Evolutionary conservation across 2,113 vertebrate genomes (phyloP).

Genomic region (Melanostigma gelatinosum): DNA sequence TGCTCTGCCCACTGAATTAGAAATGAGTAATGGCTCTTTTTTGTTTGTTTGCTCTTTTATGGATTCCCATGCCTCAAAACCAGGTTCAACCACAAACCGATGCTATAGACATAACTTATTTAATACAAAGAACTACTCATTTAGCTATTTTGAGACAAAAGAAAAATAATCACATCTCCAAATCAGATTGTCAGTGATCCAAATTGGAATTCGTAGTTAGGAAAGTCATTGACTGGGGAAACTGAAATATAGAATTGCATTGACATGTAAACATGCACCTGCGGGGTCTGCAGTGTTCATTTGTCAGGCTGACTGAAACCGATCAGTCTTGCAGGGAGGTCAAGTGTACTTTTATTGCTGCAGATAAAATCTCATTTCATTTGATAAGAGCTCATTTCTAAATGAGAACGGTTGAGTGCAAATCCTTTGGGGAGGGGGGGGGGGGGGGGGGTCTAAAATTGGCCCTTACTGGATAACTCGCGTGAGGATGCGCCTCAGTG

Average conservation of each 20-base stretch:
- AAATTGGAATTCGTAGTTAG: not conserved
- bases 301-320: constrained; percentile 19
- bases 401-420: constrained; percentile 11
- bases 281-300: not conserved
- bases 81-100: not conserved
- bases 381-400: constrained; percentile 36
- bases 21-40: constrained; percentile 41
- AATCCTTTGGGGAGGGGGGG: not conserved
- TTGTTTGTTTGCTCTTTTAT: not conserved
- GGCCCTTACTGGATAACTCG: not conserved
- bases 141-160: not conserved
- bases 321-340: constrained; percentile 16
- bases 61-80: constrained; percentile 3
- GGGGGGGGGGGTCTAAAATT: not conserved
- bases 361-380: constrained; percentile 35
- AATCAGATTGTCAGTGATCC: not conserved
- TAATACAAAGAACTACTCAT: not conserved
- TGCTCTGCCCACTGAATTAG: constrained; percentile 35
- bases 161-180: not conserved
- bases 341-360: constrained; percentile 20
- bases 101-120: not conserved
- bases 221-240: not conserved
- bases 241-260: constrained; percentile 24
- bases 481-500: constrained; percentile 2
- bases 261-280: constrained; percentile 14